Evolutionary conservation across 1,140 invertebrate species (phyloP).

Genomic region (Drosophila miranda): DNA sequence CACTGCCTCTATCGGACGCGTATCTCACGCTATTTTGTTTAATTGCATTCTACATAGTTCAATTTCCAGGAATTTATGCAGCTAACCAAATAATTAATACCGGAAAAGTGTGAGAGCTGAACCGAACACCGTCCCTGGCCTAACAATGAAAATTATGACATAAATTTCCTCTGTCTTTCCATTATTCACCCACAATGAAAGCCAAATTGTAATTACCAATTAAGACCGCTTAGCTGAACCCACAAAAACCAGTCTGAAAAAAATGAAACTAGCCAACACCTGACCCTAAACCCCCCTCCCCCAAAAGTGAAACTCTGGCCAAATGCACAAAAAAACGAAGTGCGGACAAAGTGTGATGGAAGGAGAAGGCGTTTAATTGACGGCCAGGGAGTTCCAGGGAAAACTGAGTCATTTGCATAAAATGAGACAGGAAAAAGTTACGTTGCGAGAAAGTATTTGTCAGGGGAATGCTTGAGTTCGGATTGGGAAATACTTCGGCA

Average conservation of each 20-base stretch:
- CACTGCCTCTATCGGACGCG: conserved; percentile 60
- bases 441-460: conserved; percentile 6
- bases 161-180: conserved; percentile 7
- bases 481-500: background rate
- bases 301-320: conserved; percentile 22
- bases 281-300: conserved; percentile 11
- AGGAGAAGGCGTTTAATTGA: conserved; percentile 60
- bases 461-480: background rate
- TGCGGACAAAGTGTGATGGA: conserved; percentile 32
- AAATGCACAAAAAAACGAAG: conserved; percentile 29
- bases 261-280: conserved; percentile 36
- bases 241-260: conserved; percentile 49
- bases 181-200: conserved; percentile 45
- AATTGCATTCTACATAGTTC: conserved; percentile 75
- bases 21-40: conserved; percentile 80
- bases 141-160: conserved; percentile 45
- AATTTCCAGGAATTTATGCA: conserved; percentile 66
- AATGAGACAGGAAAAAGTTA: conserved; percentile 19
- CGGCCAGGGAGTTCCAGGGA: conserved; percentile 72
- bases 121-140: conserved; percentile 1
- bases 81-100: conserved; percentile 72
- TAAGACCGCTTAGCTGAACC: conserved; percentile 46
- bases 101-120: conserved; percentile 33
- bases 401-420: conserved; percentile 77
- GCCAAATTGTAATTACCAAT: conserved; percentile 70